Conservation (phyloP, 1,140 invertebrate species). For the Drosophila sproati region DNA sequence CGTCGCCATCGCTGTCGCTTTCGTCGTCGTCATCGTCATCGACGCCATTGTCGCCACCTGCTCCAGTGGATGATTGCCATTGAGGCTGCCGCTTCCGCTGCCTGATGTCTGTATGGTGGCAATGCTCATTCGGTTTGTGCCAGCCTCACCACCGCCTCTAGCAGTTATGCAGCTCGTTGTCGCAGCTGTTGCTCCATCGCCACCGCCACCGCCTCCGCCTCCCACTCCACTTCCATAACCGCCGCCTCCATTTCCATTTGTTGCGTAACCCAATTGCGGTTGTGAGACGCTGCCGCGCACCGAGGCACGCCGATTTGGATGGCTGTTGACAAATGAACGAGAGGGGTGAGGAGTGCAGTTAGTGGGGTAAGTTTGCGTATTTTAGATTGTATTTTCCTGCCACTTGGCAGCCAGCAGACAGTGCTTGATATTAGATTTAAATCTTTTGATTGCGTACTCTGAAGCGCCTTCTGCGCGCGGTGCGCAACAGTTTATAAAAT, state of each 20-base stretch:
- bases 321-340: slow-evolving; percentile 39
- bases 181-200: slow-evolving; percentile 84
- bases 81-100: slow-evolving; percentile 3
- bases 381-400: slow-evolving; percentile 54
- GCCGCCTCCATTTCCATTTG: slow-evolving; percentile 55
- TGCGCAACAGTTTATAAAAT: slow-evolving; percentile 66
- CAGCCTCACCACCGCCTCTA: slow-evolving; percentile 31
- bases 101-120: slow-evolving; percentile 60
- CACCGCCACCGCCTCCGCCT: background rate
- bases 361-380: slow-evolving; percentile 26
- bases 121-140: slow-evolving; percentile 53
- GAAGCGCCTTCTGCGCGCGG: slow-evolving; percentile 14
- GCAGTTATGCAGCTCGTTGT: slow-evolving; percentile 63
- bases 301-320: slow-evolving; percentile 78
- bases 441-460: slow-evolving; percentile 48
- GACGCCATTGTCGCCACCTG: slow-evolving; percentile 88
- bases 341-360: background rate
- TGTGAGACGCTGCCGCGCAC: slow-evolving; percentile 71
- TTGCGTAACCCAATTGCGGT: slow-evolving; percentile 73
- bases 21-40: slow-evolving; percentile 85
- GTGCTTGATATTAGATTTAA: slow-evolving; percentile 66
- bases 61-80: slow-evolving; percentile 32
- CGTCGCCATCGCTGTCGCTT: slow-evolving; percentile 85
- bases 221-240: slow-evolving; percentile 10
- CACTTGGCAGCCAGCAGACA: slow-evolving; percentile 7